Evolutionary conservation across 2,113 vertebrate genomes (phyloP), one percentile per base, ranked within the genome.

Genomic region (Platycercus adscitus): DNA sequence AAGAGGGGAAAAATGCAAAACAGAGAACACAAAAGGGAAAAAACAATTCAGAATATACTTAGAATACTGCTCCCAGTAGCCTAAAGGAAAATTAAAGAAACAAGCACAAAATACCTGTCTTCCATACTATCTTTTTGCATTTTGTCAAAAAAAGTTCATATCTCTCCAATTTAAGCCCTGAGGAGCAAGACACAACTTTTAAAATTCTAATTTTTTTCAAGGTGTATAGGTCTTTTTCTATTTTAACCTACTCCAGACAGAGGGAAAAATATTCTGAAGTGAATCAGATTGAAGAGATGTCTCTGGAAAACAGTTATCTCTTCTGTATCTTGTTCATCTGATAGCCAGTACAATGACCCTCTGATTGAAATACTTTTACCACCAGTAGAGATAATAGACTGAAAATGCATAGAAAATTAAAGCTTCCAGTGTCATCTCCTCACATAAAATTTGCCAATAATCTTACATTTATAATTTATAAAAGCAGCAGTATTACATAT

Each of bases 391-490:
- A 77, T 50, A 81, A 88, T 8, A 77, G 37, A 70, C 19, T 55
- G 28, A 94, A 90, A 96, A 95, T 46, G 26, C 17, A 77, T 26
- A 88, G 64, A 76, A 91, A 89, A 89, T 55, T 66, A n/a, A 71
- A 91, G 11, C 7, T 0, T 63, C 16, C 23, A n/a, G 43, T 70
- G 18, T 76, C 23, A 61, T 80, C n/a, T 90, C 26, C 25, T 63
- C 46, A 73, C 46, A 77, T 10, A 66, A 83, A 88, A 83, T 78
- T 81, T 49, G 6, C 55, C 72, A 83, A 63, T 31, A 83, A 23
- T 33, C 10, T 69, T 37, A 49, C 72, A 85, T 12, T 35, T 31
- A 85, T 50, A 47, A 76, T 56, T 91, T 87, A 69, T 56, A 76
- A 49, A 82, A 69, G 39, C 10, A 85, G 7, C 2, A 72, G 55